A percentile compares a stretch with the other conserved stretches of the same genome.
Conservation (phyloP, 1,140 invertebrate genomes). For the Drosophila nigromelanica region DNA sequence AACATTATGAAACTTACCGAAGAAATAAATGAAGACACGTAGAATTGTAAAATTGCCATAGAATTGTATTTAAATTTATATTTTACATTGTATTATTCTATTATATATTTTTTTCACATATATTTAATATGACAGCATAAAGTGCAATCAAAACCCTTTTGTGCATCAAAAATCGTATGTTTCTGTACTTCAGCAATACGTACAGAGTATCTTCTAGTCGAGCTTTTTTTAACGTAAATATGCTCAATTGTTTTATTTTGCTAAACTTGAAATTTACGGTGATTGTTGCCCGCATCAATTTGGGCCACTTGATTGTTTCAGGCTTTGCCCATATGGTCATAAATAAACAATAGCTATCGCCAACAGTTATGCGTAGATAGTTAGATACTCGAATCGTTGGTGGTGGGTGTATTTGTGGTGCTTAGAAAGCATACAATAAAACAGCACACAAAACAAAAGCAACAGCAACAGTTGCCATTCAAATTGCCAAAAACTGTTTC, state of each 20-base stretch:
- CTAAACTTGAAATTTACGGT: constrained; percentile 19
- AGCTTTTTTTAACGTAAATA: neutral
- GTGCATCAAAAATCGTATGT: too few relatives aligned
- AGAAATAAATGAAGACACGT: too few relatives aligned
- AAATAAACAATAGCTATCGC: constrained; percentile 23
- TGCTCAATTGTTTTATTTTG: constrained; percentile 14
- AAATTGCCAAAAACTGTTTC: too few relatives aligned
- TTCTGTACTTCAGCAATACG: too few relatives aligned
- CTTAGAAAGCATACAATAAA: constrained; percentile 15
- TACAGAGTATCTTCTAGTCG: constrained; percentile 8
- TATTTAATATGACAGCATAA: too few relatives aligned
- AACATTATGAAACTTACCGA: too few relatives aligned
- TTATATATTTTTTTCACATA: too few relatives aligned
- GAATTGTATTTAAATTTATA: too few relatives aligned
- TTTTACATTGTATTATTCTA: too few relatives aligned
- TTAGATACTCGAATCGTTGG: constrained; percentile 26
- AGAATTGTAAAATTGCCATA: too few relatives aligned
- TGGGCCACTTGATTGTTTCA: constrained; percentile 29
- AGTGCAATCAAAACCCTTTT: too few relatives aligned
- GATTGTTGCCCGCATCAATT: constrained; percentile 45
- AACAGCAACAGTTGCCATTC: constrained; percentile 9
- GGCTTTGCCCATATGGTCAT: constrained; percentile 36
- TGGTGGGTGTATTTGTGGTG: constrained; percentile 36
- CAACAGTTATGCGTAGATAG: constrained; percentile 31
- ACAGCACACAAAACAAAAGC: constrained; percentile 1